Percentiles rank a stretch among this genome's conserved stretches.
phyloP scores from a whole-genome alignment of 2,797 vertebrate genomes.

The Xiphophorus birchmanni region DNA sequence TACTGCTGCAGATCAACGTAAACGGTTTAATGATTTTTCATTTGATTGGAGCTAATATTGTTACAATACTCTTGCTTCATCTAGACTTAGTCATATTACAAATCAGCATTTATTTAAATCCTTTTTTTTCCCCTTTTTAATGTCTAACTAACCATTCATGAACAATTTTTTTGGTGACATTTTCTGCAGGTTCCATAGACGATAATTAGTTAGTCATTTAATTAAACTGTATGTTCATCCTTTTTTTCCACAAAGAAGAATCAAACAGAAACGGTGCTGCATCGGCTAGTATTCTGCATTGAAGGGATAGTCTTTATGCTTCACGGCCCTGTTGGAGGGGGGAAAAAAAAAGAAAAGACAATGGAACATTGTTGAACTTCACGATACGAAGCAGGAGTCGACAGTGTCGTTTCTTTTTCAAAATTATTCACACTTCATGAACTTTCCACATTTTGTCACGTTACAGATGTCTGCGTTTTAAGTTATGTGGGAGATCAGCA shows the following conservation, averaged over 20 bases:
- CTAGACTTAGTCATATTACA: not conserved
- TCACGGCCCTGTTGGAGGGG: constrained; percentile 58
- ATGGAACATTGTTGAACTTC: not conserved
- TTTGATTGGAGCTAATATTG: not conserved
- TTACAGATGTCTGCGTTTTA: not conserved
- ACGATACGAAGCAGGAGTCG: not conserved
- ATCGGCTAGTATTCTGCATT: constrained; percentile 66
- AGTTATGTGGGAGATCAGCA: too few species aligned
- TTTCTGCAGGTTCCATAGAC: not conserved
- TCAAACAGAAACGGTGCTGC: not conserved
- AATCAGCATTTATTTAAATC: not conserved
- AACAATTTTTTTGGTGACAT: not conserved
- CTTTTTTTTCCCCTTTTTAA: not conserved
- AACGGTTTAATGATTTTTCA: not conserved
- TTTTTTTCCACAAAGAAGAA: not conserved
- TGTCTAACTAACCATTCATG: not conserved
- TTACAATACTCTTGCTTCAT: not conserved
- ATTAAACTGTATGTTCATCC: not conserved
- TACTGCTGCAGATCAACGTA: not conserved
- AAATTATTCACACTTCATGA: not conserved
- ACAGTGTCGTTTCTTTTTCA: not conserved
- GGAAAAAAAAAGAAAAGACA: constrained; percentile 5
- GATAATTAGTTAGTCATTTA: not conserved
- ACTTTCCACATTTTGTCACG: not conserved
- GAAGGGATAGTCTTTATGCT: constrained; percentile 77